Evolutionary conservation across 2,888 invertebrate genomes (phyloP).

Genomic region (Darwinula stevensoni): DNA sequence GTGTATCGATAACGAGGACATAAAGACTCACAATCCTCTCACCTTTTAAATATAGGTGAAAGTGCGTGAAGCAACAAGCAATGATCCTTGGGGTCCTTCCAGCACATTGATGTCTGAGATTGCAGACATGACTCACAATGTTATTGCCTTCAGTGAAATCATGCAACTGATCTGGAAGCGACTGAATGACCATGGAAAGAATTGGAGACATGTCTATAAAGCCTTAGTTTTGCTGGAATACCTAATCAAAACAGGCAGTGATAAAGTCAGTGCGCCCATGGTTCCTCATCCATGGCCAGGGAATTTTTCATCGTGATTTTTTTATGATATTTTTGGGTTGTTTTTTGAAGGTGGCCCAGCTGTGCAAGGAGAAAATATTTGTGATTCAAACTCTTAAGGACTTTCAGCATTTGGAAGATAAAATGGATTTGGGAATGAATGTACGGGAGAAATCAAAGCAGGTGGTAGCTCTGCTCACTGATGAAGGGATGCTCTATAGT

Average conservation of each 20-base stretch:
- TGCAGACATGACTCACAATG: constrained; percentile 95
- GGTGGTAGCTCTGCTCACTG: constrained; percentile 68
- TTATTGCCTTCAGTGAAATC: constrained; percentile 96
- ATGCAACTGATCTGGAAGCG: constrained; percentile 99
- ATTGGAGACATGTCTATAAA: constrained; percentile 98
- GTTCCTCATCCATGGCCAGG: too few relatives aligned
- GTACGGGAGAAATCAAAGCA: constrained; percentile 95
- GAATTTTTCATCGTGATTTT: too few relatives aligned
- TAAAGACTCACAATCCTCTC: constrained; percentile 1
- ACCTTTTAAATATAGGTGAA: constrained; percentile 31
- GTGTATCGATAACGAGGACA: too few relatives aligned
- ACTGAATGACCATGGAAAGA: constrained; percentile 95
- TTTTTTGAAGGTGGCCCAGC: constrained; percentile 41
- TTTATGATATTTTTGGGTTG: too few relatives aligned
- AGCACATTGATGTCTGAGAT: constrained; percentile 98
- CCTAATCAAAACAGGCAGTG: constrained; percentile 95
- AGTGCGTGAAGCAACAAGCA: constrained; percentile 96
- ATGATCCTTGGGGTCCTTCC: constrained; percentile 99
- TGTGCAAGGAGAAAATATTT: constrained; percentile 96
- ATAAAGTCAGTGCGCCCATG: constrained; percentile 49
- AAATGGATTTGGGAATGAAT: constrained; percentile 89
- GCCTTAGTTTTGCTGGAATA: constrained; percentile 86
- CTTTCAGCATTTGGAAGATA: constrained; percentile 93
- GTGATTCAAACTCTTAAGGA: constrained; percentile 93
- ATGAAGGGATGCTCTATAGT: constrained; percentile 83